These are phyloP conservation scores for Epirrita christyi DNA, from an alignment of 2,888 invertebrate species.

Conservation along the genomic window DNA sequence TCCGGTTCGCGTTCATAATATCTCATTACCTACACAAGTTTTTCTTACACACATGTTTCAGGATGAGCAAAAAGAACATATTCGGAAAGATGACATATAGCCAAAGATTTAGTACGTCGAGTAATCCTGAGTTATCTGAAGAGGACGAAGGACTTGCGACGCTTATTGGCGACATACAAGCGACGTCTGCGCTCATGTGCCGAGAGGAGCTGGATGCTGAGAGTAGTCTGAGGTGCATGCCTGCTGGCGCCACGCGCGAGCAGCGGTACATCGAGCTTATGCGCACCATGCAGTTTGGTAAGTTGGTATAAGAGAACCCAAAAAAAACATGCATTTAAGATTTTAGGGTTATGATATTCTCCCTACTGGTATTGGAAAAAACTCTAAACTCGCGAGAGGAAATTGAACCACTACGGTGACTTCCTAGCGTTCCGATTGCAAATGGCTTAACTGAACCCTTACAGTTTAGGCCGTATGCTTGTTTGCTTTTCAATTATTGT, in stretches of 20 bases:
- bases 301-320: constrained; percentile 20
- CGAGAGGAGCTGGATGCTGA: constrained; percentile 63
- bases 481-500: too few species aligned
- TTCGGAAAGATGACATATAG: constrained; percentile 82
- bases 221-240: constrained; percentile 58
- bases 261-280: constrained; percentile 92
- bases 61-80: constrained; percentile 87
- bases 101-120: constrained; percentile 80
- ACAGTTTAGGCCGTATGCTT: too few species aligned
- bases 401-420: too few species aligned
- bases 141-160: constrained; percentile 95
- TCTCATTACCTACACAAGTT: too few species aligned
- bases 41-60: constrained; percentile 47
- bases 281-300: constrained; percentile 95
- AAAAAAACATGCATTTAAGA: too few species aligned
- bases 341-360: too few species aligned
- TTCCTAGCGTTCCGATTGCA: too few species aligned
- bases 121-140: constrained; percentile 87
- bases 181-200: constrained; percentile 76
- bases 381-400: too few species aligned
- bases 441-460: too few species aligned
- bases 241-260: constrained; percentile 68
- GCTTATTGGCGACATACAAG: constrained; percentile 93
- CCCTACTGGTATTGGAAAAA: too few species aligned
- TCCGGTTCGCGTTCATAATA: too few species aligned